Evolutionary conservation across 2,797 vertebrate species (phyloP).

Genomic region (Ataeniobius toweri): DNA sequence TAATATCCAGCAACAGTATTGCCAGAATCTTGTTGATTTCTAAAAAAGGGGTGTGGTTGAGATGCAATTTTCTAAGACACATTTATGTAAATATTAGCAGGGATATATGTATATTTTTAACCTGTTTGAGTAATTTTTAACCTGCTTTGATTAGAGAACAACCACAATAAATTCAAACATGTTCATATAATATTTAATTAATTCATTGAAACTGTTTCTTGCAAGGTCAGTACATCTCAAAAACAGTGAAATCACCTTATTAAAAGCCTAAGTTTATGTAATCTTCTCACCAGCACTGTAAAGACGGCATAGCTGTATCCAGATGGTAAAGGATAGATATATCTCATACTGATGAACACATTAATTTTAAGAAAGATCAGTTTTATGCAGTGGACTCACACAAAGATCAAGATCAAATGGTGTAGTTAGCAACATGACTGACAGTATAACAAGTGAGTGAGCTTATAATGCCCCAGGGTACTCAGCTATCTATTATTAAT

Average conservation of each 20-base stretch:
- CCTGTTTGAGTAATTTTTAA: not conserved
- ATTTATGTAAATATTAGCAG: not conserved
- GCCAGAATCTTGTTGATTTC: not conserved
- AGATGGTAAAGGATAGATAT: not conserved
- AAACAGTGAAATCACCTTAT: not conserved
- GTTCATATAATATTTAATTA: not conserved
- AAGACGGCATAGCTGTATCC: not conserved
- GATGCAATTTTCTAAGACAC: not conserved
- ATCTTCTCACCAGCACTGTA: not conserved
- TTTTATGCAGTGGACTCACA: not conserved
- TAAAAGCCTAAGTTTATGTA: not conserved
- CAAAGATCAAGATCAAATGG: conserved; percentile 36
- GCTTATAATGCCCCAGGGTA: conserved; percentile 44
- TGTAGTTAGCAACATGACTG: conserved; percentile 46
- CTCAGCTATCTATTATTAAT: conserved; percentile 67
- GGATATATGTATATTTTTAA: not conserved
- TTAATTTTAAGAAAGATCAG: not conserved
- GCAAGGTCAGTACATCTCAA: not conserved
- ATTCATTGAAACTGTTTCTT: not conserved
- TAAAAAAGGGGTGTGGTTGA: not conserved
- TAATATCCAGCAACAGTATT: not conserved
- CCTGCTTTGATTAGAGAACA: not conserved
- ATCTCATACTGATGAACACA: not conserved
- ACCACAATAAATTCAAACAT: not conserved
- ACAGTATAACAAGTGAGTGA: conserved; percentile 50